phyloP scores from a whole-genome alignment of 2,113 vertebrate species.

The Dasyornis broadbenti region DNA sequence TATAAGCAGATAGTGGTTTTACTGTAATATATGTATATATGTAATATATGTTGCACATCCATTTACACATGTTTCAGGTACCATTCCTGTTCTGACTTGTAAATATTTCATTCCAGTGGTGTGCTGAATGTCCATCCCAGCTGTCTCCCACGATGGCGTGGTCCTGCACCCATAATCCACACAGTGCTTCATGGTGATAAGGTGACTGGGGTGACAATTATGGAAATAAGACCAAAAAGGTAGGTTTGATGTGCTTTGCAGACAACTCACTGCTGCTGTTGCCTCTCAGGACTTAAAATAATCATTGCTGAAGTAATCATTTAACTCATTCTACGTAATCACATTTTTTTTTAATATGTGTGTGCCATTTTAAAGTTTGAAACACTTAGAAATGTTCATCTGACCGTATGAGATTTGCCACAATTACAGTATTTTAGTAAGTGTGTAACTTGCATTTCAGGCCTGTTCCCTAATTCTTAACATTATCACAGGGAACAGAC shows the following conservation, averaged over 20 bases:
- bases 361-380: not conserved
- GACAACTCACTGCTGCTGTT: not conserved
- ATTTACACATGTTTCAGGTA: not conserved
- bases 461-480: not conserved
- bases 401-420: not conserved
- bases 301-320: not conserved
- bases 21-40: not conserved
- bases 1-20: not conserved
- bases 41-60: not conserved
- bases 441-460: not conserved
- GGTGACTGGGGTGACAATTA: slow-evolving; percentile 89
- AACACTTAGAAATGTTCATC: not conserved
- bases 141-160: slow-evolving; percentile 91
- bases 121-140: slow-evolving; percentile 94
- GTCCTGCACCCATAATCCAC: slow-evolving; percentile 90
- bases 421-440: not conserved
- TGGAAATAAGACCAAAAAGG: slow-evolving; percentile 91
- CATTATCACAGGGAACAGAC: not conserved
- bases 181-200: slow-evolving; percentile 85
- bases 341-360: fast-evolving
- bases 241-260: slow-evolving; percentile 22
- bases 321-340: not conserved
- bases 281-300: not conserved
- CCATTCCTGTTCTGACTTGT: not conserved
- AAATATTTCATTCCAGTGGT: slow-evolving; percentile 74